Conservation (phyloP, 2,888 invertebrate genomes). For the Lapara coniferarum region DNA sequence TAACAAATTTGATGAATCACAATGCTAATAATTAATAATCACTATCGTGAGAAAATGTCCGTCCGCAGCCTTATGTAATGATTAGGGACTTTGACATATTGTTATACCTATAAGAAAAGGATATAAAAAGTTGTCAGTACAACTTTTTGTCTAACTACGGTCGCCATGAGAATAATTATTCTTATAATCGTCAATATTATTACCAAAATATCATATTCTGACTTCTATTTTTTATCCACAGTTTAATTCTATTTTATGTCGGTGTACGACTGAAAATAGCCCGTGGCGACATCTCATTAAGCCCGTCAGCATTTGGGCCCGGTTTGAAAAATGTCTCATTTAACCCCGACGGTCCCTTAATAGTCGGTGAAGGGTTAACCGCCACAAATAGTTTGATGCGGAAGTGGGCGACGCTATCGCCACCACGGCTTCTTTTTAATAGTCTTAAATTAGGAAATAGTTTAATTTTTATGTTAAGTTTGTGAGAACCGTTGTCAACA, state of each 20-base stretch:
- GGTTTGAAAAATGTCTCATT: conserved; percentile 82
- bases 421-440: conserved; percentile 70
- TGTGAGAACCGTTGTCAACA: conserved; percentile 52
- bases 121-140: conserved; percentile 15
- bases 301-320: conserved; percentile 67
- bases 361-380: conserved; percentile 80
- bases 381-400: conserved; percentile 78
- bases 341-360: conserved; percentile 79
- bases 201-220: neutral
- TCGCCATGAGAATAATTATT: neutral
- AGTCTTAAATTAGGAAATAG: conserved; percentile 82
- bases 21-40: conserved; percentile 15
- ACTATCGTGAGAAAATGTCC: conserved; percentile 19
- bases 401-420: conserved; percentile 72
- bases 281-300: conserved; percentile 81
- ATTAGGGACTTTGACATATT: conserved; percentile 24
- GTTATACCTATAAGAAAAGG: conserved; percentile 23
- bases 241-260: conserved; percentile 46
- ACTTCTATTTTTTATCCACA: conserved; percentile 33
- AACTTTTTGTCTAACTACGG: neutral
- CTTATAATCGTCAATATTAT: neutral
- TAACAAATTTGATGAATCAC: conserved; percentile 3
- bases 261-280: conserved; percentile 75
- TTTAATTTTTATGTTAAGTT: conserved; percentile 75
- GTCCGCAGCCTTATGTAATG: conserved; percentile 1